phyloP scores from a whole-genome alignment of 2,113 vertebrate genomes.

The Cepphus grylle region DNA sequence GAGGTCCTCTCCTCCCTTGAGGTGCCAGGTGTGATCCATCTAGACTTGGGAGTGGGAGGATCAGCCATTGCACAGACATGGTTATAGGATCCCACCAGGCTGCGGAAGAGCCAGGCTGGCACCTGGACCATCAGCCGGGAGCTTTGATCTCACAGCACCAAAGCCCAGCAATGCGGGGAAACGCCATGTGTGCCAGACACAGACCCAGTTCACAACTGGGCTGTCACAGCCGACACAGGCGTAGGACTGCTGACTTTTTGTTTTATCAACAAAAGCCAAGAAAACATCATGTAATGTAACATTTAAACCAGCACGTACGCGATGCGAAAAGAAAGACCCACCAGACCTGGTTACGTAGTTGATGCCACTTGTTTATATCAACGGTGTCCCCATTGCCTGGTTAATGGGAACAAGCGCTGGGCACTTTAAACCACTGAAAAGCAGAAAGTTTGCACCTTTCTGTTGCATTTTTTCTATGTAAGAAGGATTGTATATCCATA shows the following conservation, averaged over 20 bases:
- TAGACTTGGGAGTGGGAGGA: neutral
- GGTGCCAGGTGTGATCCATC: neutral
- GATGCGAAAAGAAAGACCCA: neutral
- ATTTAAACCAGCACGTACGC: neutral
- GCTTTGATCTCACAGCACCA: neutral
- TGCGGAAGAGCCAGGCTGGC: neutral
- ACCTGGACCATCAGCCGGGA: rapidly evolving
- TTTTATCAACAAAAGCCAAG: neutral
- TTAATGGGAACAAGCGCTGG: rapidly evolving
- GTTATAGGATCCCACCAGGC: neutral
- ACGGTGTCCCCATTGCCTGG: neutral
- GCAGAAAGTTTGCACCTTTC: neutral
- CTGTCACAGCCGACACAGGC: neutral
- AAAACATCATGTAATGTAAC: neutral
- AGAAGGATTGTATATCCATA: neutral
- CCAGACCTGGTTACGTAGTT: neutral
- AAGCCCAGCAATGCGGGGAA: neutral
- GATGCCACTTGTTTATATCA: neutral
- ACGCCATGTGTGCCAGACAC: neutral
- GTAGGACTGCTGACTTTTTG: neutral
- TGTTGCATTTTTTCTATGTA: rapidly evolving
- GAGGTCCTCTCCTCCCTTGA: neutral
- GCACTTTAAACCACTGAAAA: neutral
- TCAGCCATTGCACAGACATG: rapidly evolving
- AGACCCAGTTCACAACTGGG: neutral